phyloP scores from a whole-genome alignment of 2,888 invertebrate species.

The Acleris emargana region DNA sequence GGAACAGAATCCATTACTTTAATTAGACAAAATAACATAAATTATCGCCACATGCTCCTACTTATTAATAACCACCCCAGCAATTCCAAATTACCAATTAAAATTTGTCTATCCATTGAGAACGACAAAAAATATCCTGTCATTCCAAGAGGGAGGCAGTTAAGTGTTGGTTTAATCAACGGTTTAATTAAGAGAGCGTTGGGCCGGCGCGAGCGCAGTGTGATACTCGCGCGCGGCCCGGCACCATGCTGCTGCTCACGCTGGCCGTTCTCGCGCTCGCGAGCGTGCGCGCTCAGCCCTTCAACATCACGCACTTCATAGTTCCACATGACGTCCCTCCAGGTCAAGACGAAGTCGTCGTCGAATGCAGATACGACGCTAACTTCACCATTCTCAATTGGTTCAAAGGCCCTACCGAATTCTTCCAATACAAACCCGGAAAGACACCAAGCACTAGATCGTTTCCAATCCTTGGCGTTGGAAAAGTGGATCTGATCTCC shows the following conservation, averaged over 20 bases:
- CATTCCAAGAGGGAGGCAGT: slow-evolving; percentile 62
- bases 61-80: slow-evolving; percentile 34
- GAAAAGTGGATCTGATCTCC: slow-evolving; percentile 61
- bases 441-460: slow-evolving; percentile 66
- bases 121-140: slow-evolving; percentile 58
- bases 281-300: slow-evolving; percentile 50
- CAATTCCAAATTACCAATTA: slow-evolving; percentile 55
- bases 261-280: slow-evolving; percentile 49
- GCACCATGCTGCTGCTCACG: slow-evolving; percentile 64
- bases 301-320: slow-evolving; percentile 69
- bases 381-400: slow-evolving; percentile 75
- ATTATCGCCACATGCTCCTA: slow-evolving; percentile 31
- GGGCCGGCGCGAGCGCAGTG: slow-evolving; percentile 66
- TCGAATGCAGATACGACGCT: slow-evolving; percentile 74
- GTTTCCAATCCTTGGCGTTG: slow-evolving; percentile 67
- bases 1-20: slow-evolving; percentile 23
- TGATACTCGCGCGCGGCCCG: slow-evolving; percentile 63
- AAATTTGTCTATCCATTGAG: slow-evolving; percentile 70
- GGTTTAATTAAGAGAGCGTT: slow-evolving; percentile 77
- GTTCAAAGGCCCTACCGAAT: slow-evolving; percentile 72
- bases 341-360: slow-evolving; percentile 62
- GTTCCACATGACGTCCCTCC: slow-evolving; percentile 63
- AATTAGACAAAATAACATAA: slow-evolving; percentile 31
- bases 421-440: slow-evolving; percentile 73
- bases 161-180: slow-evolving; percentile 82